Evolutionary conservation across 2,113 vertebrate genomes (phyloP), one percentile per base, ranked within the genome.

Genomic region (Nerophis lumbriciformis): DNA sequence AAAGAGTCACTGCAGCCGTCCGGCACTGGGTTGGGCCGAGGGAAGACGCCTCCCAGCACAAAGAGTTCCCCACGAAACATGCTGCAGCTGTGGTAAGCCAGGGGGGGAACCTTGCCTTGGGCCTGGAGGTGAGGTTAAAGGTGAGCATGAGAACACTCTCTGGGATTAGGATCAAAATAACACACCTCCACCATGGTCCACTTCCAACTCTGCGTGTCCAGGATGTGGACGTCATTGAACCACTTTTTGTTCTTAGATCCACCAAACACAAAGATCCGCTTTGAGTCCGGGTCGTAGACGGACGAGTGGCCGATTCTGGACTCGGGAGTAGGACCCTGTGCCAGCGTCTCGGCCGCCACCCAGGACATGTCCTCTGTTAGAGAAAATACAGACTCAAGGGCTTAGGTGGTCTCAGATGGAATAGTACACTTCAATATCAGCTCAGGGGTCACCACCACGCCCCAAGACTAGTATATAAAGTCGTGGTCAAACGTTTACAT

Each of bases 1-100:
- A 93, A 80, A 0, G 85, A 88, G 79, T 92, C 86, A 9, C 91
- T 93, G 83, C 92, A 93, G 74, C 88, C 86, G 53, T 92, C 90
- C 0, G 88, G 88, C 57, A 88, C 63, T 0, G 88, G 88, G 71
- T 84, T 76, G 0, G 92, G 87, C 42, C 85, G 67, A 6, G 90
- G 91, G 65, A 92, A 90, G 49, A 92, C 90, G 1, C 91, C 91
- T 6, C 90, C 89, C 9, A 90, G 85, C 11, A 92, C 90, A 50
- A 91, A 91, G 35, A 85, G 82, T 66, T 91, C 92, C 6, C 85
- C 88, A 4, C 85, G 80, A 66, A 92, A 93, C 77, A 91, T 69
- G 12, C 85, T 91, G 76, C 89, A 90, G 73, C 89, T 90, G 79
- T 90, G 88, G 72, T 91, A 91, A 48, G 89, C 87, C 76, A 93